Conservation (phyloP, 2,888 invertebrate species). For the Spialia ferax region DNA sequence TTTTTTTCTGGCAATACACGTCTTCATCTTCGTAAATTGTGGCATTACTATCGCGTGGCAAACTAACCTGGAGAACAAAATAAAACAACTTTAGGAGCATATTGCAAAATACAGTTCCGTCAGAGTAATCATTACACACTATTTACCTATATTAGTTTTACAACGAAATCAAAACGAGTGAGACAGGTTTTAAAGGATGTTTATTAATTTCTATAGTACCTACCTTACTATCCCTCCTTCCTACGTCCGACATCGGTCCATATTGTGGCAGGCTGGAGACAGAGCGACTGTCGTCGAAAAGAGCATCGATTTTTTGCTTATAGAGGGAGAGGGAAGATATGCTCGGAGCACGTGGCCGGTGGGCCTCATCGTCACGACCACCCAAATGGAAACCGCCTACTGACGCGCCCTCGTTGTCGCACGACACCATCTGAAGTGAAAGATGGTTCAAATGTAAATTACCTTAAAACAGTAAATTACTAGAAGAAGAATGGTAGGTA, state of each 20-base stretch:
- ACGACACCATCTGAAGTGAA: slow-evolving; percentile 80
- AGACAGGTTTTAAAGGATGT: background rate
- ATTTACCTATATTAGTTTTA: too few relatives aligned
- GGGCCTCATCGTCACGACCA: slow-evolving; percentile 71
- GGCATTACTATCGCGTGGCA: slow-evolving; percentile 65
- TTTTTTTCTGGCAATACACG: slow-evolving; percentile 72
- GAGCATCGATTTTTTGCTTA: slow-evolving; percentile 94
- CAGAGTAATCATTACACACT: too few relatives aligned
- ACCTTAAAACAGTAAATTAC: too few relatives aligned
- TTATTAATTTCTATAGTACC: background rate
- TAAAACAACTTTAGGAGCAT: background rate
- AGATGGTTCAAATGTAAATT: background rate
- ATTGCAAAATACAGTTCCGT: background rate
- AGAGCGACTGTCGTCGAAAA: slow-evolving; percentile 92
- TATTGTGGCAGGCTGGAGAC: slow-evolving; percentile 79
- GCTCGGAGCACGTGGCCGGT: slow-evolving; percentile 72
- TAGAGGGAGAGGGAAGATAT: slow-evolving; percentile 89
- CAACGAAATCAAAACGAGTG: background rate
- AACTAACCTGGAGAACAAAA: slow-evolving; percentile 63
- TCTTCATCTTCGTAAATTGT: slow-evolving; percentile 76
- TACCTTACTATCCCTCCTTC: slow-evolving; percentile 73
- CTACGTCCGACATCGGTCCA: slow-evolving; percentile 58
- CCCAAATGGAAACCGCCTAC: slow-evolving; percentile 78
- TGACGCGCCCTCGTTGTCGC: slow-evolving; percentile 72
- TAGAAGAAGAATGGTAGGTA: too few relatives aligned